phyloP scores from a whole-genome alignment of 2,113 vertebrate genomes.

The Epinephelus cyanopodus region DNA sequence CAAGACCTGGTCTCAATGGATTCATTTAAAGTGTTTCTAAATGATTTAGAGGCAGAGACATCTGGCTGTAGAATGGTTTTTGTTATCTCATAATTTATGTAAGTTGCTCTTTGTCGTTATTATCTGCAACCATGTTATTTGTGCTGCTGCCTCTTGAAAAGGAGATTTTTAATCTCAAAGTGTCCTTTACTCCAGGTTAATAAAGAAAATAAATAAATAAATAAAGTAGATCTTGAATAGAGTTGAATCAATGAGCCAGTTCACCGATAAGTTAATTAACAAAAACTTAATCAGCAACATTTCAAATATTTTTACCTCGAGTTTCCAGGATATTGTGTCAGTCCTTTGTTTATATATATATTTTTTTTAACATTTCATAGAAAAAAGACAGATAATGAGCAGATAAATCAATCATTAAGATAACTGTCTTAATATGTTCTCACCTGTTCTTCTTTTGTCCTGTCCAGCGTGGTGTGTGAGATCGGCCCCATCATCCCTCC shows the following conservation, averaged over 20 bases:
- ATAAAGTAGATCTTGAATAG: not conserved
- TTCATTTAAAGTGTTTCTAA: no score
- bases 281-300: not conserved
- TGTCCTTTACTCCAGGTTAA: no score
- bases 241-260: not conserved
- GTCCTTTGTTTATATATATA: not conserved
- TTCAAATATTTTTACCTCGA: not conserved
- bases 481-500: slow-evolving; percentile 45
- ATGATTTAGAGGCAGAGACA: no score
- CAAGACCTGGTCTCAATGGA: no score
- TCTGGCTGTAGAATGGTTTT: no score
- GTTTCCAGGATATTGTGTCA: not conserved
- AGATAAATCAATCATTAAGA: not conserved
- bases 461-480: slow-evolving; percentile 82
- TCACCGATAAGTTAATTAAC: not conserved
- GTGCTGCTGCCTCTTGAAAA: no score
- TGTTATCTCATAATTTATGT: no score
- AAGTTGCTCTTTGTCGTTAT: no score
- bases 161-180: no score
- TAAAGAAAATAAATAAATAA: no score
- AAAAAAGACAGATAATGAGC: not conserved
- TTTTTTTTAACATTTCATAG: not conserved
- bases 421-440: not conserved
- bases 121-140: no score
- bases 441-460: not conserved